phyloP scores from a whole-genome alignment of 2,797 vertebrate species.

The Pelobates cultripes region DNA sequence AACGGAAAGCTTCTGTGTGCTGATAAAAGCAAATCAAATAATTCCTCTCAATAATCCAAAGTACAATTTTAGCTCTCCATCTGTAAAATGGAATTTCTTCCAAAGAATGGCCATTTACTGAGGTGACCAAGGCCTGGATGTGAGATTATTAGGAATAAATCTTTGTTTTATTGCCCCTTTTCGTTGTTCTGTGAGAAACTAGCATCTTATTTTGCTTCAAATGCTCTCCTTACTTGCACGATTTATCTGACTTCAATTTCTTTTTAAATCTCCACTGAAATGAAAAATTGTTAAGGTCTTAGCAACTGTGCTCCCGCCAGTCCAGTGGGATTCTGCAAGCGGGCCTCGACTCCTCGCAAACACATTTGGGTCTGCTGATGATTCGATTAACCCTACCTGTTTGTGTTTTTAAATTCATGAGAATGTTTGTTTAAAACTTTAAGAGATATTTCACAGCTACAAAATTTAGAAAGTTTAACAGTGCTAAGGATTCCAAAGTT shows the following conservation, averaged over 20 bases:
- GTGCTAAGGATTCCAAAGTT: neutral
- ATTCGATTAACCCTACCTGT: neutral
- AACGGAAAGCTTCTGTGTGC: too few relatives aligned
- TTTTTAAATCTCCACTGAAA: constrained; percentile 29
- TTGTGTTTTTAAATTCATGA: constrained; percentile 9
- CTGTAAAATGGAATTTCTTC: too few relatives aligned
- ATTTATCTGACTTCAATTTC: constrained; percentile 21
- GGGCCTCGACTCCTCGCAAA: constrained; percentile 7
- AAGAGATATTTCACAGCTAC: neutral
- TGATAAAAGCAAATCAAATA: too few relatives aligned
- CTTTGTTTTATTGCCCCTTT: constrained; percentile 29
- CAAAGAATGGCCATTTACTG: too few relatives aligned
- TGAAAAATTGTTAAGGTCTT: neutral
- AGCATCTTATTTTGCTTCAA: neutral
- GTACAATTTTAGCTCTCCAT: too few relatives aligned
- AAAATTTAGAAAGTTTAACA: neutral
- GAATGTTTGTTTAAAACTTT: neutral
- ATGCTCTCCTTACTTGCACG: constrained; percentile 10
- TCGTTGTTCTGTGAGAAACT: neutral
- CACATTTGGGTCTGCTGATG: neutral
- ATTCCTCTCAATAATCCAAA: too few relatives aligned
- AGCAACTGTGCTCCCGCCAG: neutral
- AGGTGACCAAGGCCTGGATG: neutral
- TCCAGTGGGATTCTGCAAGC: neutral
- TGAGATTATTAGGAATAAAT: constrained; percentile 22